These are phyloP conservation scores for Brachyopa scutellaris DNA, from an alignment of 2,888 invertebrate species.

Conservation along the genomic window DNA sequence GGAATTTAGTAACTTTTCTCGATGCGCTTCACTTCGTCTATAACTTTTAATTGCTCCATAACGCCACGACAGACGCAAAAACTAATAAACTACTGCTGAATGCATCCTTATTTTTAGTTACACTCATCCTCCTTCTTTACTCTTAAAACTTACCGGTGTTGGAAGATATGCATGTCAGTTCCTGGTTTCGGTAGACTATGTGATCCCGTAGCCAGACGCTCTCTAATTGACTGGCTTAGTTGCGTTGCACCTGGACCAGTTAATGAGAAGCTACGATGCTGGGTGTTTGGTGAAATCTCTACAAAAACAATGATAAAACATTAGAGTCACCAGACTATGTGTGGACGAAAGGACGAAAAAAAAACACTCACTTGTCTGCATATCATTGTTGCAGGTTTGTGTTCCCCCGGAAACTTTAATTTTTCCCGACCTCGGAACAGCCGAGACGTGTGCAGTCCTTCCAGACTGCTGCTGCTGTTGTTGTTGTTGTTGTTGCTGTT, in stretches of 20 bases:
- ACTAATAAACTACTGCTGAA: constrained; percentile 38
- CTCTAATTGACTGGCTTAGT: constrained; percentile 92
- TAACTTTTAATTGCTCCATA: constrained; percentile 34
- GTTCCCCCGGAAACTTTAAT: constrained; percentile 95
- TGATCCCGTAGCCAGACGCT: constrained; percentile 91
- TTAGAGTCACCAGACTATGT: constrained; percentile 17
- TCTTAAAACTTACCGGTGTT: constrained; percentile 83
- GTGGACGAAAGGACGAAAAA: neutral
- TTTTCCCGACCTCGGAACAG: constrained; percentile 89
- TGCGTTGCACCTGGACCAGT: constrained; percentile 93
- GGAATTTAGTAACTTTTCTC: too few species aligned
- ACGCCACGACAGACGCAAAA: neutral
- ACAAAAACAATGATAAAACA: constrained; percentile 74
- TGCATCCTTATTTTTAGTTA: too few species aligned
- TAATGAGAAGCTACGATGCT: constrained; percentile 92
- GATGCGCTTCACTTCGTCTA: neutral
- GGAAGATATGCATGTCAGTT: constrained; percentile 86
- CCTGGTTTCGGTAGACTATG: constrained; percentile 92
- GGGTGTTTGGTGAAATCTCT: constrained; percentile 86
- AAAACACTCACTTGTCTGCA: constrained; percentile 85
- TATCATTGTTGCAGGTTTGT: constrained; percentile 91
- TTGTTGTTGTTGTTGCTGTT: constrained; percentile 58
- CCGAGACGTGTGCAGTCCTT: constrained; percentile 91
- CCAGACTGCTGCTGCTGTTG: constrained; percentile 78
- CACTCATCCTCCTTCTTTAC: too few species aligned